These are phyloP conservation scores for Drosophila azteca DNA, from an alignment of 1,140 invertebrate species.

Conservation along the genomic window DNA sequence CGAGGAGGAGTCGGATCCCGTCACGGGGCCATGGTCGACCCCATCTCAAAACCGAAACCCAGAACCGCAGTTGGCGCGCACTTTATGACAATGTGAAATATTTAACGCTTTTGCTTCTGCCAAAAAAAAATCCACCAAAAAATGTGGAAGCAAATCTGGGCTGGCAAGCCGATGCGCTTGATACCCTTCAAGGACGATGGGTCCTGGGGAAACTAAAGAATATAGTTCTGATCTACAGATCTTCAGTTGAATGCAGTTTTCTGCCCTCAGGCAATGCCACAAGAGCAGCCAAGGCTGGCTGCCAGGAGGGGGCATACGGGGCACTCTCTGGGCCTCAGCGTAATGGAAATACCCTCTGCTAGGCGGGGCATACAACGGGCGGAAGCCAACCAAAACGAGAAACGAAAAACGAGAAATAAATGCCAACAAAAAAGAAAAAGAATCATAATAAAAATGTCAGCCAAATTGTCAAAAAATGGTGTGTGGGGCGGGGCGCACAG, in stretches of 20 bases:
- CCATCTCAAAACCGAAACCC: constrained; percentile 34
- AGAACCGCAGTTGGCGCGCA: constrained; percentile 54
- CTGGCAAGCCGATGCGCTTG: too few relatives aligned
- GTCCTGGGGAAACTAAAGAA: too few relatives aligned
- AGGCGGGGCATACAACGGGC: neutral
- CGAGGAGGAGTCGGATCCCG: neutral
- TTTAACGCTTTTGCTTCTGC: constrained; percentile 58
- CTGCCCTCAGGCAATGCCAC: too few relatives aligned
- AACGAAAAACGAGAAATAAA: constrained; percentile 20
- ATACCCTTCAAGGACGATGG: too few relatives aligned
- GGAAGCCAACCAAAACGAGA: constrained; percentile 18
- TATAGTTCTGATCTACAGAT: too few relatives aligned
- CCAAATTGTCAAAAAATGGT: constrained; percentile 67
- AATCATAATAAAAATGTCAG: constrained; percentile 71
- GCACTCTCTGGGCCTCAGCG: too few relatives aligned
- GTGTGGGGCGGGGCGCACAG: too few relatives aligned
- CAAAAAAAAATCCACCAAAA: constrained; percentile 20
- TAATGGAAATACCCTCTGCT: too few relatives aligned
- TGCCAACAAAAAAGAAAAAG: constrained; percentile 32
- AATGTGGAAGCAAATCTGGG: too few relatives aligned
- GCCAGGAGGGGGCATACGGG: too few relatives aligned
- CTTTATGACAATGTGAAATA: constrained; percentile 80
- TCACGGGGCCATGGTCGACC: constrained; percentile 7
- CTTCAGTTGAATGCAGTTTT: too few relatives aligned
- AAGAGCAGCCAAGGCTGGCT: too few relatives aligned